phyloP scores from a whole-genome alignment of 2,888 invertebrate species.

The Drosophila imparisetae region DNA sequence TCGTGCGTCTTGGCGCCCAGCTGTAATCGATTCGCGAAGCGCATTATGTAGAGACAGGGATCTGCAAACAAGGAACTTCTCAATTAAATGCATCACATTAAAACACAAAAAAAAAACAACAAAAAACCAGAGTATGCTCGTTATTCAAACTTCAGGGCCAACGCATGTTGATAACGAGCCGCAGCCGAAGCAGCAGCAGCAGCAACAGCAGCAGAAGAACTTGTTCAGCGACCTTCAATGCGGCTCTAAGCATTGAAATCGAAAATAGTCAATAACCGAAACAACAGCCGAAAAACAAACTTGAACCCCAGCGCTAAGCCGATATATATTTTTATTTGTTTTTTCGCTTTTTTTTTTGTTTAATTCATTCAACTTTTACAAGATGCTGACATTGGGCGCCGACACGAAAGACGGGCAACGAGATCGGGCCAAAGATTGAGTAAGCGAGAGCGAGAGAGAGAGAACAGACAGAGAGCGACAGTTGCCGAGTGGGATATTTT shows the following conservation, averaged over 20 bases:
- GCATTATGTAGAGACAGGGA: conserved; percentile 97
- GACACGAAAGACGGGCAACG: conserved; percentile 24
- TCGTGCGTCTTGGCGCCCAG: conserved; percentile 97
- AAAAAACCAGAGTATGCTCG: neutral
- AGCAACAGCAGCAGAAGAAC: conserved; percentile 64
- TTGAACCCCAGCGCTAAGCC: conserved; percentile 73
- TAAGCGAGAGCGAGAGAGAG: conserved; percentile 1
- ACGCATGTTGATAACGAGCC: conserved; percentile 26
- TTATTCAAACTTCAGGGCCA: conserved; percentile 34
- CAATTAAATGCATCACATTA: conserved; percentile 9
- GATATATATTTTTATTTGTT: conserved; percentile 37
- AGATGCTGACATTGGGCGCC: conserved; percentile 63
- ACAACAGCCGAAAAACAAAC: conserved; percentile 57
- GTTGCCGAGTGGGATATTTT: conserved; percentile 2
- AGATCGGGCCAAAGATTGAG: neutral
- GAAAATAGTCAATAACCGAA: conserved; percentile 63
- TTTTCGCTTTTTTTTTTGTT: conserved; percentile 30
- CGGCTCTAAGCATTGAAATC: conserved; percentile 63
- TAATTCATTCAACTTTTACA: conserved; percentile 80
- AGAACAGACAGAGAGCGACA: neutral
- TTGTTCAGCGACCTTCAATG: conserved; percentile 75
- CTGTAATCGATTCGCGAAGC: conserved; percentile 96
- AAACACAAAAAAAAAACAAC: neutral
- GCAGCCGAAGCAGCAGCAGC: conserved; percentile 16
- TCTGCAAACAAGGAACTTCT: conserved; percentile 86